phyloP scores from a whole-genome alignment of 2,888 invertebrate species.

The Iselma pallidipennis region DNA sequence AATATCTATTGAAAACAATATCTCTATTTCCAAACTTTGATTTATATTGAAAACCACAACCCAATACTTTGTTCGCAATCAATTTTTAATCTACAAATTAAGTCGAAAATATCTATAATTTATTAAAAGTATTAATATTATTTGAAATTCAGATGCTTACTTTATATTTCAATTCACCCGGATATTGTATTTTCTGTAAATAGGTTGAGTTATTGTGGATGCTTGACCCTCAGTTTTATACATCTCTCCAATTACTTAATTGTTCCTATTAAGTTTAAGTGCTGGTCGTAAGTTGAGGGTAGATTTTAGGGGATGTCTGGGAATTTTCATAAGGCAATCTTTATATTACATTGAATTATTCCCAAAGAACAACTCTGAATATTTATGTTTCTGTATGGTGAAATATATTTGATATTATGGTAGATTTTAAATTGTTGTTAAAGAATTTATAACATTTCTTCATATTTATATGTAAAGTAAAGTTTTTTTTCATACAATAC shows the following conservation, averaged over 20 bases:
- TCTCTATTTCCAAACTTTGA: background rate
- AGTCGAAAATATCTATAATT: background rate
- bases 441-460: background rate
- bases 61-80: background rate
- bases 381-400: background rate
- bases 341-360: background rate
- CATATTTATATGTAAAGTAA: too few relatives aligned
- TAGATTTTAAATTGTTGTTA: background rate
- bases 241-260: background rate
- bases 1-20: background rate
- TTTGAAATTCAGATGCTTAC: background rate
- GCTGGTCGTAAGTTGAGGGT: background rate
- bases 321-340: slow-evolving; percentile 1
- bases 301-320: background rate
- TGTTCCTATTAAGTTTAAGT: background rate
- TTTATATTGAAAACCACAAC: background rate
- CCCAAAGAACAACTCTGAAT: background rate
- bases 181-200: background rate
- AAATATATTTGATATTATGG: background rate
- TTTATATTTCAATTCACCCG: background rate
- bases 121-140: background rate
- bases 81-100: background rate
- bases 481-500: background rate
- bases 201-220: background rate
- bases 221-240: background rate